Percentiles rank a stretch among this genome's conserved stretches.
Evolutionary conservation across 1,140 invertebrate species (phyloP).

Genomic region (Calephelis nemesis): DNA sequence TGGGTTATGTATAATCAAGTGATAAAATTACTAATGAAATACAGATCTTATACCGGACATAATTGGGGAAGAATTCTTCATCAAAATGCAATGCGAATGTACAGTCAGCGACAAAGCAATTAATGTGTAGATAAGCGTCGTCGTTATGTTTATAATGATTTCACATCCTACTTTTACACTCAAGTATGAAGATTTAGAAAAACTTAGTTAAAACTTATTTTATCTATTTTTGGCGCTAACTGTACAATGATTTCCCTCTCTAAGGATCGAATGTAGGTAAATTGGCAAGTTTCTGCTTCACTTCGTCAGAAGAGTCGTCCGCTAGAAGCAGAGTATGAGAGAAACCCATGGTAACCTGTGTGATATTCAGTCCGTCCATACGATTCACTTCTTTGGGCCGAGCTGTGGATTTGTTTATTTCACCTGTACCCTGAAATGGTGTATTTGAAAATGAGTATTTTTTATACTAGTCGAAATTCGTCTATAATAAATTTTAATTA

Average conservation of each 20-base stretch:
- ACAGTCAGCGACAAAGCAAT: constrained; percentile 14
- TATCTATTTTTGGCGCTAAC: constrained; percentile 17
- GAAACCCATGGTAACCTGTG: constrained; percentile 89
- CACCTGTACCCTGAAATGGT: constrained; percentile 88
- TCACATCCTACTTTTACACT: constrained; percentile 3
- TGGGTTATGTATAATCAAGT: constrained; percentile 14
- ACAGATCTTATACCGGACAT: constrained; percentile 18
- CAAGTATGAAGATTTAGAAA: constrained; percentile 1
- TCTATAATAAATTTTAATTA: too few relatives aligned
- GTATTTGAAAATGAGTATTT: neutral
- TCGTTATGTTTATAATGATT: constrained; percentile 11
- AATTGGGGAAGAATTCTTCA: constrained; percentile 6
- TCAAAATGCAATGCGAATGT: constrained; percentile 7
- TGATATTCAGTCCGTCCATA: constrained; percentile 89
- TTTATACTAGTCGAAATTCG: too few relatives aligned
- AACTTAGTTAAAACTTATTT: constrained; percentile 7
- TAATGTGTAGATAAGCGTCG: constrained; percentile 4
- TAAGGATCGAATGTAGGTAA: constrained; percentile 72
- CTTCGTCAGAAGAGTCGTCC: constrained; percentile 73
- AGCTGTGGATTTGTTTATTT: constrained; percentile 92
- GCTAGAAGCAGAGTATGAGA: constrained; percentile 88
- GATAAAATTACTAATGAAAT: constrained; percentile 10
- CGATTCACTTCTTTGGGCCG: constrained; percentile 93
- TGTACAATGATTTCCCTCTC: constrained; percentile 13
- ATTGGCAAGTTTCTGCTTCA: constrained; percentile 74